Percentiles rank a stretch among this genome's conserved stretches.
Conservation (phyloP, 1,140 invertebrate genomes). For the Aporrectodea caliginosa region DNA sequence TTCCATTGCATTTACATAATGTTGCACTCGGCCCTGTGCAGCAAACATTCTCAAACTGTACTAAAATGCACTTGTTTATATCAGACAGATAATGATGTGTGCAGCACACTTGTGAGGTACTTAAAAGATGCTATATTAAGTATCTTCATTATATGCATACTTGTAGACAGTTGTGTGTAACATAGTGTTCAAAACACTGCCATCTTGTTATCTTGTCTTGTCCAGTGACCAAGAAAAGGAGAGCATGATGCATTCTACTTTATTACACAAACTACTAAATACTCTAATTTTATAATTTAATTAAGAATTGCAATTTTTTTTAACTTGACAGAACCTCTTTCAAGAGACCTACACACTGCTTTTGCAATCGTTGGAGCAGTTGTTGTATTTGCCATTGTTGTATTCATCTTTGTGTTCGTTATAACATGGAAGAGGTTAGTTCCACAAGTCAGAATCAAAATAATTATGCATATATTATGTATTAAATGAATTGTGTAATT, state of each 20-base stretch:
- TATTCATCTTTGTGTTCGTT: background rate
- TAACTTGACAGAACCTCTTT: background rate
- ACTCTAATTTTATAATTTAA: background rate
- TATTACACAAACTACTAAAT: background rate
- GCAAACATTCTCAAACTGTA: too few species aligned
- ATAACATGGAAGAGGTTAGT: background rate
- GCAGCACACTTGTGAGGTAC: too few species aligned
- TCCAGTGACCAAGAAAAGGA: too few species aligned
- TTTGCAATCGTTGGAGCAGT: background rate
- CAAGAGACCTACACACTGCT: background rate
- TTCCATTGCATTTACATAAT: too few species aligned
- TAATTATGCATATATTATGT: background rate
- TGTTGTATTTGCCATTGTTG: background rate
- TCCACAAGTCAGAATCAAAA: background rate
- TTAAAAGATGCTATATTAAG: too few species aligned
- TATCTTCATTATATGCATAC: too few species aligned
- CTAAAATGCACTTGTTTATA: too few species aligned
- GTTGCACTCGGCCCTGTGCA: too few species aligned
- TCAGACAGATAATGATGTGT: too few species aligned
- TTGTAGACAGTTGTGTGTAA: too few species aligned
- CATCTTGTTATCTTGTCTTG: too few species aligned
- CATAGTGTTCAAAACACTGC: too few species aligned
- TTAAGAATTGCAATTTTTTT: background rate
- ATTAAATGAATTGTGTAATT: background rate
- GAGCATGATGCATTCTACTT: background rate